Evolutionary conservation across 2,888 invertebrate species (phyloP).

Genomic region (Cantharis rustica): DNA sequence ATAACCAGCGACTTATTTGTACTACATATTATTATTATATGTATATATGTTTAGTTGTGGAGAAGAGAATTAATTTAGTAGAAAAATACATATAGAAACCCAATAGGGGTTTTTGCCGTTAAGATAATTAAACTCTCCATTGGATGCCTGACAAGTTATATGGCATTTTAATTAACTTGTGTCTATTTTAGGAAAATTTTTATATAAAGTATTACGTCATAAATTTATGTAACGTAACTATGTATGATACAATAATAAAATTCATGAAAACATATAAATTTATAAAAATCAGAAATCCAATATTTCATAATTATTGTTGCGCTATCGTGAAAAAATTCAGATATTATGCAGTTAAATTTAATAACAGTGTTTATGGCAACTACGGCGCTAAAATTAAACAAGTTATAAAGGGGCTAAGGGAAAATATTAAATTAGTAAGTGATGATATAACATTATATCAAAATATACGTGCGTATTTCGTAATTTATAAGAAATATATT

Average conservation of each 20-base stretch:
- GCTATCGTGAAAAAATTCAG: background rate
- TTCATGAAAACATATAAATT: background rate
- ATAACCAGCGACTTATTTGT: background rate
- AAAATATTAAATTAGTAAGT: background rate
- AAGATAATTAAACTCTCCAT: constrained; percentile 19
- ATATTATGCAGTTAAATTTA: background rate
- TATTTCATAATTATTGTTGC: background rate
- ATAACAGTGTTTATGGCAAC: background rate
- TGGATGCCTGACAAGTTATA: constrained; percentile 18
- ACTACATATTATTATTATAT: background rate
- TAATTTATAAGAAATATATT: constrained; percentile 1
- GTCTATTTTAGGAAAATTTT: constrained; percentile 9
- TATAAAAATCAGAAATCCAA: background rate
- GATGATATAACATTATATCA: background rate
- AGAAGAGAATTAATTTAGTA: background rate
- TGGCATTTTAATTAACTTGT: constrained; percentile 22
- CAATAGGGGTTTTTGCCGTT: constrained; percentile 12
- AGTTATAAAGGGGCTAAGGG: background rate
- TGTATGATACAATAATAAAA: background rate
- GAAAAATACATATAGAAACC: background rate
- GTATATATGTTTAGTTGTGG: background rate
- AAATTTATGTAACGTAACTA: background rate
- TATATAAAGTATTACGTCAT: background rate
- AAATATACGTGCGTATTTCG: background rate
- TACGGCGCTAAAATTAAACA: background rate